These are phyloP conservation scores for Euschistus heros DNA, from an alignment of 1,140 invertebrate species.

Conservation along the genomic window DNA sequence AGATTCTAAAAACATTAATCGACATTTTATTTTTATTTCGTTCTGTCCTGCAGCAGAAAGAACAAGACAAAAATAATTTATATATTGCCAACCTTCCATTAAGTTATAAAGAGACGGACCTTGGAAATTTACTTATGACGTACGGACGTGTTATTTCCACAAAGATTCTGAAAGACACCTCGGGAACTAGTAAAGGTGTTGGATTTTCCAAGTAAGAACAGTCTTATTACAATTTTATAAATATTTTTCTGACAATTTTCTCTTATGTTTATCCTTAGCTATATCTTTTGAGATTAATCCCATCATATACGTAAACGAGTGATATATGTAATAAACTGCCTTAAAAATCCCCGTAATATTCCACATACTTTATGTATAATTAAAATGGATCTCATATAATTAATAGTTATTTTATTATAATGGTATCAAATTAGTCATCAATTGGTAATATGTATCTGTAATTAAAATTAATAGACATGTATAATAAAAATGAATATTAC, in stretches of 20 bases:
- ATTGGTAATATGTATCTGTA: too few species aligned
- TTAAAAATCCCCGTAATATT: too few species aligned
- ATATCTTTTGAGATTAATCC: too few species aligned
- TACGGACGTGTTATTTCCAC: slow-evolving; percentile 95
- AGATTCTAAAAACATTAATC: not conserved
- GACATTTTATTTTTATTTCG: not conserved
- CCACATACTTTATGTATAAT: too few species aligned
- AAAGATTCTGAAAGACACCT: slow-evolving; percentile 84
- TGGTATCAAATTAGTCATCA: too few species aligned
- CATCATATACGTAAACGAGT: too few species aligned
- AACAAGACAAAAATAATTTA: slow-evolving; percentile 97
- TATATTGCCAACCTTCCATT: slow-evolving; percentile 96
- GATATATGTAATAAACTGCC: too few species aligned
- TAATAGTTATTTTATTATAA: too few species aligned
- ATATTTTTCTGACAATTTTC: not conserved
- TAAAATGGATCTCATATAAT: too few species aligned
- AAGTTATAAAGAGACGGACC: slow-evolving; percentile 84
- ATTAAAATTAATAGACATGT: too few species aligned
- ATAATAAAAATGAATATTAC: too few species aligned
- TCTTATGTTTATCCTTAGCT: not conserved
- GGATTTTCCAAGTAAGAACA: slow-evolving; percentile 58
- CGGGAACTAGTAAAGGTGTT: slow-evolving; percentile 84
- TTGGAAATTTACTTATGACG: slow-evolving; percentile 78
- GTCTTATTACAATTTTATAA: not conserved
- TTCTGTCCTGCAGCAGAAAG: slow-evolving; percentile 72